These are phyloP conservation scores for Anthoscopus minutus DNA, from an alignment of 2,113 vertebrate species.

Conservation along the genomic window DNA sequence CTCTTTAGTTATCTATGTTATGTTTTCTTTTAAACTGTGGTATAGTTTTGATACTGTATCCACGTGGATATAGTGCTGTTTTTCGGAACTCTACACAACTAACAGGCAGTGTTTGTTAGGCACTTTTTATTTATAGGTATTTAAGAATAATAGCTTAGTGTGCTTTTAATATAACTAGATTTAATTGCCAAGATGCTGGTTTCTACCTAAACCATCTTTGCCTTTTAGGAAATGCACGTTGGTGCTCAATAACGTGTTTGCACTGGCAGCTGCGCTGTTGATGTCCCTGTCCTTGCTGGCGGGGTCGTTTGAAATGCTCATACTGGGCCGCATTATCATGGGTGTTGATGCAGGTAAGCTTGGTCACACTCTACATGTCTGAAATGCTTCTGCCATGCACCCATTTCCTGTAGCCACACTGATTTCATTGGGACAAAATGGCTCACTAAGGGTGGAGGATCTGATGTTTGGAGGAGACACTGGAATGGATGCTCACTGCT, in stretches of 20 bases:
- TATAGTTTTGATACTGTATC: neutral
- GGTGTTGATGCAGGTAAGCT: conserved; percentile 88
- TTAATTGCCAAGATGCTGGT: neutral
- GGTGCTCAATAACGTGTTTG: conserved; percentile 85
- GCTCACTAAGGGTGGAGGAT: neutral
- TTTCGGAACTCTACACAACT: neutral
- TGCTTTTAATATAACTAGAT: neutral
- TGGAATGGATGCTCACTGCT: neutral
- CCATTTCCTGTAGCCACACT: neutral
- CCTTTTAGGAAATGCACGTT: conserved; percentile 81
- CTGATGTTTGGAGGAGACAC: neutral
- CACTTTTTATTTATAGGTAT: neutral
- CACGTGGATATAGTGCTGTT: neutral
- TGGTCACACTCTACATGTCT: rapidly evolving
- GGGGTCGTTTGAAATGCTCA: conserved; percentile 87
- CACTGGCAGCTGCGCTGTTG: conserved; percentile 77
- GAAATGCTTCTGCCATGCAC: neutral
- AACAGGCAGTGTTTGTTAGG: neutral
- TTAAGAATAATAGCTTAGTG: neutral
- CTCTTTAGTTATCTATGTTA: neutral
- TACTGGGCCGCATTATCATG: conserved; percentile 85
- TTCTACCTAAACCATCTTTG: neutral
- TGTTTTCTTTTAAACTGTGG: neutral
- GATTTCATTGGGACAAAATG: neutral
- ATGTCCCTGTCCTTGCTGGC: conserved; percentile 79